Evolutionary conservation across 2,888 invertebrate genomes (phyloP), one percentile per base, ranked within the genome.

Genomic region (Tipula lateralis): DNA sequence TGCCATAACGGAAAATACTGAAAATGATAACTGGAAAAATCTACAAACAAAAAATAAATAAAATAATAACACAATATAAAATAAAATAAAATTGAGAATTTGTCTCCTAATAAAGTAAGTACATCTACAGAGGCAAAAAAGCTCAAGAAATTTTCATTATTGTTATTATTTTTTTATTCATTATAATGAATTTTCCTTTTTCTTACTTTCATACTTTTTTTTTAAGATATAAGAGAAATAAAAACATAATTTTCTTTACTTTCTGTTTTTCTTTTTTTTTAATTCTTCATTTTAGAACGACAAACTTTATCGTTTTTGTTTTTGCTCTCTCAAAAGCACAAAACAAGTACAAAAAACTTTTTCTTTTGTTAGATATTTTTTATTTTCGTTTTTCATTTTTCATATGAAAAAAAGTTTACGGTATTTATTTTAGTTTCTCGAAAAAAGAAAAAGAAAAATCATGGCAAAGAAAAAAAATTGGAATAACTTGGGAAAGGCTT

Each of bases 21-120:
- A 66, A 66, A 66, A 24, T 66, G 66, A 24, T 66, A 66, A 66
- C 66, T 66, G 66, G 66, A 19, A 19, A 39, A 19, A 50, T 66
- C 24, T 66, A 19, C 19, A 50, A 19, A n/a, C n/a, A n/a, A n/a
- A n/a, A 50, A 50, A 50, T 16, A 66, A 24, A 13, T 9, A 12
- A 66, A 66, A 66, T 2, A 66, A 66, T 24, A 66, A 24, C 66
- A 66, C 66, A 66, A 66, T 24, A 66, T 66, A 66, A n/a, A n/a
- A 66, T 66, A 66, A 66, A 66, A 66, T 66, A 66, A 66, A 66
- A 66, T 66, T 66, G 66, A 66, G 66, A 66, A 66, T 24, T 66
- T 66, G 66, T 66, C 66, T 66, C 82, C 82, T 82, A 82, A 82
- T 82, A 82, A 82, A 82, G 82, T 82, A 82, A 82, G 82, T 82